Evolutionary conservation across 1,140 invertebrate genomes (phyloP).

Genomic region (Diachasma alloeum): DNA sequence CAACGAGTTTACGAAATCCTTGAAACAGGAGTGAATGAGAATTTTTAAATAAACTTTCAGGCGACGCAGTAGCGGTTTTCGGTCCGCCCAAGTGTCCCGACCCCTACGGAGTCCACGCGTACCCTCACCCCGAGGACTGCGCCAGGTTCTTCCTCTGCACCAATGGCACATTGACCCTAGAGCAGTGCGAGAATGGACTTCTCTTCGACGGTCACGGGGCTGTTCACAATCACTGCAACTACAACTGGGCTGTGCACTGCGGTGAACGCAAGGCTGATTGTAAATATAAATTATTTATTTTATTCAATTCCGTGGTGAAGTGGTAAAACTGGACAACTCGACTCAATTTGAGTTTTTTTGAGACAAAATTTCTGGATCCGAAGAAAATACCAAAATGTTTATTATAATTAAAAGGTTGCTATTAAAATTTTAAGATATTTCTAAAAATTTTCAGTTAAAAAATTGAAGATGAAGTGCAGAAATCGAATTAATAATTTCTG

Average conservation of each 20-base stretch:
- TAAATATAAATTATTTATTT: conserved; percentile 64
- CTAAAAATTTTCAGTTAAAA: too few relatives aligned
- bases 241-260: conserved; percentile 91
- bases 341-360: too few relatives aligned
- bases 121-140: conserved; percentile 84
- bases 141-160: conserved; percentile 89
- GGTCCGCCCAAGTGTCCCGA: conserved; percentile 72
- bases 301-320: not conserved
- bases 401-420: too few relatives aligned
- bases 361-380: too few relatives aligned
- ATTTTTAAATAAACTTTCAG: conserved; percentile 29
- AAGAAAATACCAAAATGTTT: too few relatives aligned
- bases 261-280: conserved; percentile 82
- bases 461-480: too few relatives aligned
- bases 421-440: too few relatives aligned
- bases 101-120: conserved; percentile 76
- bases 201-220: conserved; percentile 89
- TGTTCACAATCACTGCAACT: conserved; percentile 92
- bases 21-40: too few relatives aligned
- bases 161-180: conserved; percentile 88
- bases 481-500: too few relatives aligned
- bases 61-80: conserved; percentile 33
- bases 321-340: too few relatives aligned
- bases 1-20: too few relatives aligned
- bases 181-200: conserved; percentile 91